Evolutionary conservation across 1,140 invertebrate species (phyloP), one percentile per base, ranked within the genome.

Genomic region (Phymastichus coffea): DNA sequence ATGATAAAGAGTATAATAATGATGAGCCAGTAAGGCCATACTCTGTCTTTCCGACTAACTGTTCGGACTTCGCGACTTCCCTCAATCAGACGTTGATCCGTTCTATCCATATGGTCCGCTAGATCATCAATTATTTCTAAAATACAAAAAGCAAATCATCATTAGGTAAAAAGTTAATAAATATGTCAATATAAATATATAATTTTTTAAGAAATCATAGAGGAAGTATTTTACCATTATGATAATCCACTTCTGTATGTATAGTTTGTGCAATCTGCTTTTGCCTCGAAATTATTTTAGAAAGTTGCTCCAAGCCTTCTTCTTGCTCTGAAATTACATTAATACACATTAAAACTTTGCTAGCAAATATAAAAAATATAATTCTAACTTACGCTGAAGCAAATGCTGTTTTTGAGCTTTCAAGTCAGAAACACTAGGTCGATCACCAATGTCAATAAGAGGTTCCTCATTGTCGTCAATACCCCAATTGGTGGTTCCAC

Each of bases 41-140:
- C 87, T 55, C 80, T 82, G 64, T 91, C 90, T 68, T 87, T 88
- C 41, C 78, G 74, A 64, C 83, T 82, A 12, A 93, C 84, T n/a
- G 77, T 81, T 55, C 79, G 73, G 12, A 93, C 84, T 65, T 85
- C 82, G 8, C 79, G 77, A 0, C 89, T 93, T 72, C 88, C 88
- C 10, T 80, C 79, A 40, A 86, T 79, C 35, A 93, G 78, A 51
- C 87, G 79, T 37, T 82, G 74, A 65, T 88, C 85, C 2, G 88
- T 90, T 52, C 82, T 74, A 58, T 92, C 90, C 74, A 91, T 86
- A 58, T 87, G 86, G 52, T 87, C 85, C 1, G 85, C 85, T 40
- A 94, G 83, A 77, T 92, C 89, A 68, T 92, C 90, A 53, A 94
- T 83, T 57, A 94, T 84, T 71, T 89, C 90, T 92, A 68, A 51